Evolutionary conservation across 2,113 vertebrate genomes (phyloP), one percentile per base, ranked within the genome.

Genomic region (Larimichthys crocea): DNA sequence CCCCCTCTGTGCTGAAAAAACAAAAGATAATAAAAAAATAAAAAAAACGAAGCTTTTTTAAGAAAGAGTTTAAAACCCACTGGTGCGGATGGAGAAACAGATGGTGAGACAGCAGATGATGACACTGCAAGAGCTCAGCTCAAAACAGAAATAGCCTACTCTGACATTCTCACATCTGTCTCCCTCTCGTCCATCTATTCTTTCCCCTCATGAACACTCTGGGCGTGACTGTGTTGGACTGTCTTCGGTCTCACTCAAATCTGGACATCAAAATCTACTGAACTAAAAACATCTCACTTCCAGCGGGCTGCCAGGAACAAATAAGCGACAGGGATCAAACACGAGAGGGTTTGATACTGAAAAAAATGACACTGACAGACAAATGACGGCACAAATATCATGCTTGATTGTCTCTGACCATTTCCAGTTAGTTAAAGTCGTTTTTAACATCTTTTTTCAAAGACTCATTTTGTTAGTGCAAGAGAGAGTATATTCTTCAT

Each of bases 61-160:
- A 77, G 40, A 77, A 80, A 83, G 69, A 78, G 52, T 79, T 85
- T 87, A 66, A 87, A 78, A 86, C 74, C 65, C 67, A 87, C 49
- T 86, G 75, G 79, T 82, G 83, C 46, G 8, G 73, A 82, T 72
- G 74, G 64, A 74, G 49, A 82, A 90, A 73, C 89, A 90, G 88
- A 87, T 90, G 88, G 88, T 72, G 81, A 89, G 81, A 84, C 82
- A 78, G 85, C 80, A 91, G 61, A 88, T 83, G 87, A 89, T 89
- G 82, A 91, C 86, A 83, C 77, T 80, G 86, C 88, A 84, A 84
- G 85, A 86, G 78, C 12, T 56, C 50, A 19, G 61, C 85, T 80
- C 72, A 74, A 79, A 84, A 88, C 71, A 84, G 65, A 90, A 86
- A 91, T 79, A 88, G 80, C 68, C 59, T 31, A 29, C 56, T 65